Evolutionary conservation across 2,888 invertebrate genomes (phyloP).

Genomic region (Zonitis immaculata): DNA sequence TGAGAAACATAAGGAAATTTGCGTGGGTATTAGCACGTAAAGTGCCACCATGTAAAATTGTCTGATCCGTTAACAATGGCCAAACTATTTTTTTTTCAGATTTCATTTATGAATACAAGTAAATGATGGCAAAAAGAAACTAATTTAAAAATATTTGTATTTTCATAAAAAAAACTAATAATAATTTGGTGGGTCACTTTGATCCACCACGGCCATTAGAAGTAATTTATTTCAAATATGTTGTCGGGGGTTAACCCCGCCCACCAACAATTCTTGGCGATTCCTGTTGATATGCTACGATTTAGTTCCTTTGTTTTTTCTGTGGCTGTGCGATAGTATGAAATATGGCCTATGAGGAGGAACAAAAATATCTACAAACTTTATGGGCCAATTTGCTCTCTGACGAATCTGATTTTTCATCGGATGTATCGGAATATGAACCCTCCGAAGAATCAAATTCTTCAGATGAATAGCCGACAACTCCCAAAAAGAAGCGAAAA

Average conservation of each 20-base stretch:
- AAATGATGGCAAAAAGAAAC: no score
- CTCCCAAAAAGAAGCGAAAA: neutral
- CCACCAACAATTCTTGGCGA: neutral
- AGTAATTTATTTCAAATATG: neutral
- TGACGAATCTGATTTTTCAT: no score
- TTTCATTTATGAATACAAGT: no score
- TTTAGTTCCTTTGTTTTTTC: neutral
- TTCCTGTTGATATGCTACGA: neutral
- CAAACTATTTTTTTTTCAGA: no score
- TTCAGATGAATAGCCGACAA: neutral
- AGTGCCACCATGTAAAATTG: no score
- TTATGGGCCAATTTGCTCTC: constrained; percentile 4
- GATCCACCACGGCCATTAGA: constrained; percentile 7
- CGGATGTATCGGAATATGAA: constrained; percentile 2
- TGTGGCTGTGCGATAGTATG: neutral
- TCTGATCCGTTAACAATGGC: no score
- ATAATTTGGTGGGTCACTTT: constrained; percentile 5
- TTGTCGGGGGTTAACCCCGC: constrained; percentile 1
- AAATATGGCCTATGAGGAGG: constrained; percentile 6
- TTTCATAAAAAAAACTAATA: no score
- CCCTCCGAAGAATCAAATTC: neutral
- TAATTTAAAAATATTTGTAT: no score
- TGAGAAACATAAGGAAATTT: no score
- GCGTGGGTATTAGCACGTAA: no score
- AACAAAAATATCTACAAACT: constrained; percentile 1